Percentiles rank a stretch among this genome's conserved stretches.
These are phyloP conservation scores for Bubo scandiacus DNA, from an alignment of 2,113 vertebrate species.

Conservation along the genomic window DNA sequence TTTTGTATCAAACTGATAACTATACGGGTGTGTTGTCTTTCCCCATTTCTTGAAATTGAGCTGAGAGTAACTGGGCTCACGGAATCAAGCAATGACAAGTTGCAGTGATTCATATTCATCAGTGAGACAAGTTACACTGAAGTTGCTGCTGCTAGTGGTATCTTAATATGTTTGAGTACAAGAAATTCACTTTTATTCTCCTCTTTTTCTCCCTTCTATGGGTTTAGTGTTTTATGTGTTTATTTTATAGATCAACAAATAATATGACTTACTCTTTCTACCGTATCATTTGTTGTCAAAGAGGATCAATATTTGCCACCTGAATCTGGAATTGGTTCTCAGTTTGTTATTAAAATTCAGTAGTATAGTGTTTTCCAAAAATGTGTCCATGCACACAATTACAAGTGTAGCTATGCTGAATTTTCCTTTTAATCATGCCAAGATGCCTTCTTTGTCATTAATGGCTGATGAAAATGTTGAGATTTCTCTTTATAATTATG, in stretches of 20 bases:
- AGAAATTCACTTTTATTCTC: neutral
- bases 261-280: neutral
- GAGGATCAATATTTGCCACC: neutral
- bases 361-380: neutral
- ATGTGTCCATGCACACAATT: neutral
- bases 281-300: neutral
- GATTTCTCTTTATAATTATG: neutral
- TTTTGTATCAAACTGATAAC: neutral
- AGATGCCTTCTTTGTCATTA: neutral
- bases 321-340: neutral
- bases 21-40: fast-evolving
- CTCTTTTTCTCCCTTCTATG: neutral
- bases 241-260: neutral
- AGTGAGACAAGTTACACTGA: neutral
- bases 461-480: neutral
- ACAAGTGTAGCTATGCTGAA: neutral
- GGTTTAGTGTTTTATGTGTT: neutral
- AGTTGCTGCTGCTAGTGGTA: neutral
- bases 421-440: neutral
- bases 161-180: neutral
- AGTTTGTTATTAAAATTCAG: neutral
- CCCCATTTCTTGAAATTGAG: neutral
- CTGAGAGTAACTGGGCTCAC: neutral
- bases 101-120: neutral
- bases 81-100: neutral